A percentile compares a stretch with the other conserved stretches of the same genome.
Conservation (phyloP, 2,113 vertebrate species). For the Polyodon spathula region DNA sequence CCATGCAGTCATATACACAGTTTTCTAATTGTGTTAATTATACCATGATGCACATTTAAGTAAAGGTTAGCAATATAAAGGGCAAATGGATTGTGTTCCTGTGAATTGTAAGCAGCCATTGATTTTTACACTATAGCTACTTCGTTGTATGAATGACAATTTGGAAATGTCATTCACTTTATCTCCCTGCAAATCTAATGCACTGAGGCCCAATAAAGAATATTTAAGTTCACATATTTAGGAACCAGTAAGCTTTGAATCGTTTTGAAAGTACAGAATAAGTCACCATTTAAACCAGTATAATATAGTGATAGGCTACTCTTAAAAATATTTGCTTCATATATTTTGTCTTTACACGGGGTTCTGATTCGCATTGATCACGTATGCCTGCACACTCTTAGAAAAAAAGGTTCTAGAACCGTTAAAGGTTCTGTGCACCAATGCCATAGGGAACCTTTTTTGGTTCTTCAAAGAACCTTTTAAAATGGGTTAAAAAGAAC, state of each 20-base stretch:
- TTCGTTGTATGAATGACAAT: slow-evolving; percentile 67
- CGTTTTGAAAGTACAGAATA: not conserved
- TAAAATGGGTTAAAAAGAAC: too few species aligned
- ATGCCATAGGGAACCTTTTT: too few species aligned
- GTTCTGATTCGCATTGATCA: too few species aligned
- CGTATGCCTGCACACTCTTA: too few species aligned
- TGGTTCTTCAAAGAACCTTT: too few species aligned
- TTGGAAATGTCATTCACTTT: slow-evolving; percentile 53
- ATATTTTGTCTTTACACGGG: too few species aligned
- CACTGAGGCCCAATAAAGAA: slow-evolving; percentile 23
- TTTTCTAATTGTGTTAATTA: slow-evolving; percentile 57
- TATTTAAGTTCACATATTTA: slow-evolving; percentile 17
- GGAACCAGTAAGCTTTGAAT: not conserved
- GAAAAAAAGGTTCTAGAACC: too few species aligned
- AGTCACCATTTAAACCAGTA: too few species aligned
- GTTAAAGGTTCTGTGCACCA: too few species aligned
- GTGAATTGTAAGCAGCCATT: slow-evolving; percentile 73
- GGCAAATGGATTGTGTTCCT: slow-evolving; percentile 66
- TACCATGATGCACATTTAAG: slow-evolving; percentile 68
- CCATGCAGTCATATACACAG: too few species aligned
- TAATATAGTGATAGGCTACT: too few species aligned
- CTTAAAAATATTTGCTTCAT: too few species aligned
- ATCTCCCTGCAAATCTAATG: slow-evolving; percentile 50
- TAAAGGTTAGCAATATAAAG: slow-evolving; percentile 76
- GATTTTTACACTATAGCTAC: slow-evolving; percentile 69